Base-by-base conservation (phyloP, 2,113 vertebrate species). In the Dascyllus trimaculatus region DNA sequence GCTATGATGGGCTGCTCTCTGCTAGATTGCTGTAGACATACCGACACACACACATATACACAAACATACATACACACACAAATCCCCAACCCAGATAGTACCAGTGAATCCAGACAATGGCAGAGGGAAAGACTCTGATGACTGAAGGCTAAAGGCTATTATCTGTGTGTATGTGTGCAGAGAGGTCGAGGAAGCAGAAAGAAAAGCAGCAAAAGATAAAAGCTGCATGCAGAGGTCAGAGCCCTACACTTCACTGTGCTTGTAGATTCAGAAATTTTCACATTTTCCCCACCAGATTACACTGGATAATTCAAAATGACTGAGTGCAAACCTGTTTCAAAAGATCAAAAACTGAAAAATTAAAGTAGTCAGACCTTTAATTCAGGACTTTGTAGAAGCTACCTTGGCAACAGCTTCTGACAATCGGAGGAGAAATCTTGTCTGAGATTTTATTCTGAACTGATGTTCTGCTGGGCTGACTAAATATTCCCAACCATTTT, bases 1-100 rank as follows among this genome's bases (percentile, higher is more conserved):
- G 72, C 32, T 43, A 51, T 52, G 57, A 60, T 65, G 76, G 67
- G 57, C 68, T 53, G 66, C n/a, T 60, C 51, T 45, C 73, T 25
- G 43, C 70, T 18, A 75, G 53, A 69, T 68, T 29, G 22, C 54
- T 56, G 35, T 40, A 29, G 26, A 62, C 38, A 69, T 21, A 21
- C 32, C 32, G 32, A 43, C 40, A 43, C 40, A 43, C 40, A 43
- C 38, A 40, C 38, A 35, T 9, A 35, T 22, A 58, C 43, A 46
- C 58, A 53, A 43, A 56, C 51, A 78, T 48, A 63, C 22, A 56
- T 19, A 49, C 17, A 40, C 29, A 67, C 29, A 15, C 48, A 54
- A 48, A 48, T 26, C 60, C 22, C n/a, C 35, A 75, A 58, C 58
- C 25, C 71, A 81, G 21, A 74, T 51, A 67, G 38, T 25, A 80